phyloP scores from a whole-genome alignment of 2,797 vertebrate genomes.

The Danio aesculapii region DNA sequence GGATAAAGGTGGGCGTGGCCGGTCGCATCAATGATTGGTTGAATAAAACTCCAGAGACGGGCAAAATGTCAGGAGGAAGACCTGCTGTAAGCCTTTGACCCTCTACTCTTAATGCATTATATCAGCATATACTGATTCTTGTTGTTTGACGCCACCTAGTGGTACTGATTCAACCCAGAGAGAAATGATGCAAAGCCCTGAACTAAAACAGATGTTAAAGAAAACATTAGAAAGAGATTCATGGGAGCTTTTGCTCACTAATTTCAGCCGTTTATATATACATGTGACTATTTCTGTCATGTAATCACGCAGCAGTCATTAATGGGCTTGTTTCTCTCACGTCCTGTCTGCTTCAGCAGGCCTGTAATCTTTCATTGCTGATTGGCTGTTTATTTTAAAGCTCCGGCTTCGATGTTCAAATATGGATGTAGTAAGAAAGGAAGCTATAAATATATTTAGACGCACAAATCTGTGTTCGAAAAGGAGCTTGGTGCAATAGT shows the following conservation, averaged over 20 bases:
- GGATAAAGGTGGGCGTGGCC: slow-evolving; percentile 96
- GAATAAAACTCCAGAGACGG: slow-evolving; percentile 94
- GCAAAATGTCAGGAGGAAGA: slow-evolving; percentile 88
- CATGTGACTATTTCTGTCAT: slow-evolving; percentile 13
- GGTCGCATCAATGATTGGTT: slow-evolving; percentile 99
- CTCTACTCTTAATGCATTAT: slow-evolving; percentile 1
- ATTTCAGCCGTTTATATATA: slow-evolving; percentile 16
- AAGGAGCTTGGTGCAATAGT: background rate
- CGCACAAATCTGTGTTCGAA: background rate
- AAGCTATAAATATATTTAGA: slow-evolving; percentile 22
- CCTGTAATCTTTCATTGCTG: slow-evolving; percentile 1
- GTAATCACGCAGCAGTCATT: background rate
- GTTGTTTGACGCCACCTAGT: slow-evolving; percentile 56
- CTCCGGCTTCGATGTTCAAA: background rate
- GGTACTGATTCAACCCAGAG: background rate
- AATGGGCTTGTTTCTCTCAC: background rate
- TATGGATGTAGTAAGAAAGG: background rate
- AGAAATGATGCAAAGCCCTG: background rate
- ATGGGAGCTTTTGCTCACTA: background rate
- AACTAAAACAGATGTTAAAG: slow-evolving; percentile 8
- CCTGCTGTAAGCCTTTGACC: slow-evolving; percentile 85
- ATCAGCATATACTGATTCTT: background rate
- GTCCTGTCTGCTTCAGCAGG: background rate
- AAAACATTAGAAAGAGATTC: background rate
- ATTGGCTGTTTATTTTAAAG: slow-evolving; percentile 28